Evolutionary conservation across 2,888 invertebrate species (phyloP).

Genomic region (Halictus quadricinctus): DNA sequence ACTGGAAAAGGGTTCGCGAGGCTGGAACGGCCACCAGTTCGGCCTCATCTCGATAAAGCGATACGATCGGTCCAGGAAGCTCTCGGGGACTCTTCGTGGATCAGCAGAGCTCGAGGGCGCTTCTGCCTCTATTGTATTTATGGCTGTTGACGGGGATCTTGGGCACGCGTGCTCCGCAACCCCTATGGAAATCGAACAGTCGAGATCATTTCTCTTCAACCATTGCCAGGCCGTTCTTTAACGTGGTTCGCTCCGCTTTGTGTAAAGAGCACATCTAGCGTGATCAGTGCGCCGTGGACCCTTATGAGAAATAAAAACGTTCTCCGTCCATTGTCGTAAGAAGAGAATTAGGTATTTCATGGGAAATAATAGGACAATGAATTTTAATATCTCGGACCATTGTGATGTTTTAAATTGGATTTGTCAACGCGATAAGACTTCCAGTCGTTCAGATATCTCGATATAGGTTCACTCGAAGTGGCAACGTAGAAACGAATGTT

Average conservation of each 20-base stretch:
- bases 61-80: slow-evolving; percentile 32
- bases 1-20: slow-evolving; percentile 36
- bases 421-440: no score
- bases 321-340: no score
- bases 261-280: not conserved
- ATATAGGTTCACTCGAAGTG: not conserved
- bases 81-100: slow-evolving; percentile 16
- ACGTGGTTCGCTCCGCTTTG: not conserved
- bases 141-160: not conserved
- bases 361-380: no score
- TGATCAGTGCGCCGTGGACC: no score
- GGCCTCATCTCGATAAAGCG: slow-evolving; percentile 53
- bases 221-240: not conserved
- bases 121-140: slow-evolving; percentile 25
- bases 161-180: not conserved
- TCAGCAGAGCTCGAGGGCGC: slow-evolving; percentile 28
- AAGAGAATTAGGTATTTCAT: no score
- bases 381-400: no score
- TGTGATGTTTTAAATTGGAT: no score
- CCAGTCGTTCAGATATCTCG: not conserved
- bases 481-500: not conserved
- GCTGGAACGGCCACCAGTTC: slow-evolving; percentile 7
- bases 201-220: not conserved
- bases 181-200: not conserved
- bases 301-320: no score